Conservation (phyloP, 64 coral and sea anemone species). For the Montipora sp. region DNA sequence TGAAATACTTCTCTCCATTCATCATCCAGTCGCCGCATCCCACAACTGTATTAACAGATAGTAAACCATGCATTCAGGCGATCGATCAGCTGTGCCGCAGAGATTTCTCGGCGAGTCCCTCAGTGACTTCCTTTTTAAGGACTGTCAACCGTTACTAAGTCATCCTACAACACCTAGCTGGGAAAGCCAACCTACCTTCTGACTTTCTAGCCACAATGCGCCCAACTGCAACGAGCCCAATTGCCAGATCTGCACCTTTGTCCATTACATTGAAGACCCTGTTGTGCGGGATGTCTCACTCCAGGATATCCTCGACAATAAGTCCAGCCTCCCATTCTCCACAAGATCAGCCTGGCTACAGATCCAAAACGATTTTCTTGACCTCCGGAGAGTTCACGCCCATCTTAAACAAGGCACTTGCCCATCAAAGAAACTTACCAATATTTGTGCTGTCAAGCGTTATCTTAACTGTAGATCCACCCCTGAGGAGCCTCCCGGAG, state of each 20-base stretch:
- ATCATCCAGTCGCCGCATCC: constrained; percentile 53
- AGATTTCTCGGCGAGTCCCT: constrained; percentile 55
- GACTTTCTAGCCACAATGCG: constrained; percentile 60
- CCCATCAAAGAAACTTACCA: constrained; percentile 39
- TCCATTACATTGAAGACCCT: constrained; percentile 30
- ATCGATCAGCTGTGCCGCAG: constrained; percentile 41
- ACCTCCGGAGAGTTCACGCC: constrained; percentile 34
- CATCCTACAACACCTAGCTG: constrained; percentile 28
- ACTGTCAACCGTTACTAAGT: constrained; percentile 65
- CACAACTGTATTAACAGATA: constrained; percentile 34
- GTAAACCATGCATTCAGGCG: constrained; percentile 44
- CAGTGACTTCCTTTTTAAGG: constrained; percentile 46
- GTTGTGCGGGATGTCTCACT: constrained; percentile 11
- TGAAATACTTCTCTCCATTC: constrained; percentile 51
- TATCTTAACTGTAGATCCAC: constrained; percentile 40
- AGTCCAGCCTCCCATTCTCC: constrained; percentile 30
- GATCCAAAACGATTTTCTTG: constrained; percentile 50
- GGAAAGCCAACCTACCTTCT: constrained; percentile 44
- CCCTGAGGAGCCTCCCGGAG: not conserved
- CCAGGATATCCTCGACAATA: not conserved
- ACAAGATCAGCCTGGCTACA: constrained; percentile 34
- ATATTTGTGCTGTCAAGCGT: constrained; percentile 28
- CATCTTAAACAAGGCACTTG: constrained; percentile 49
- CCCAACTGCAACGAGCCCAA: constrained; percentile 3
- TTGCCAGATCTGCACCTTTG: constrained; percentile 62